Percentiles rank a stretch among this genome's conserved stretches.
Evolutionary conservation across 1,140 invertebrate species (phyloP).

Genomic region (Nixonia krombeini): DNA sequence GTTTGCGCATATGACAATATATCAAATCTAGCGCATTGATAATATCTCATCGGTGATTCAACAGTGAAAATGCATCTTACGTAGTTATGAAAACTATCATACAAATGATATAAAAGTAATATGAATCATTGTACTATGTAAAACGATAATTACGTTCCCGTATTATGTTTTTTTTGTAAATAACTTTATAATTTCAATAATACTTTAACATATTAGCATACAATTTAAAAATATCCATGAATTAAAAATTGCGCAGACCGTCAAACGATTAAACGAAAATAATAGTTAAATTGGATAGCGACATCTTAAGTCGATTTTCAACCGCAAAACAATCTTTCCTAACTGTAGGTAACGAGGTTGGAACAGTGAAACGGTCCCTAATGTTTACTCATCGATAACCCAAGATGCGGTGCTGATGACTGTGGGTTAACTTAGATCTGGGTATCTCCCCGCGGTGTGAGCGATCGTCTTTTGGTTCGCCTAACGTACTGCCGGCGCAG

Average conservation of each 20-base stretch:
- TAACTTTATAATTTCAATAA: too few species aligned
- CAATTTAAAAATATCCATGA: too few species aligned
- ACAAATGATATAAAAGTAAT: too few species aligned
- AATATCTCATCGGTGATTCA: slow-evolving; percentile 45
- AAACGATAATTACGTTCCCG: slow-evolving; percentile 7
- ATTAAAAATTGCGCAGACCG: too few species aligned
- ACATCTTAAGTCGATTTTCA: too few species aligned
- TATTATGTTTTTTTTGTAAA: too few species aligned
- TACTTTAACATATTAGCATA: too few species aligned
- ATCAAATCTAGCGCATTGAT: slow-evolving; percentile 29
- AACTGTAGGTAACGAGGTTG: too few species aligned
- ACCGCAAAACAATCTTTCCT: too few species aligned
- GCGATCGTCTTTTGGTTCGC: slow-evolving; percentile 67
- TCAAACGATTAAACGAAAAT: too few species aligned
- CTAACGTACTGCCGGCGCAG: slow-evolving; percentile 51
- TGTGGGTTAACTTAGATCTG: slow-evolving; percentile 39
- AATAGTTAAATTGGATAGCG: too few species aligned
- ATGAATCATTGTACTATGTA: neutral
- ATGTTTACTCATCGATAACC: slow-evolving; percentile 3
- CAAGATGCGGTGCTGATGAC: slow-evolving; percentile 18
- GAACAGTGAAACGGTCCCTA: neutral
- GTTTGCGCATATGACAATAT: slow-evolving; percentile 18
- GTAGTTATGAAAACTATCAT: neutral
- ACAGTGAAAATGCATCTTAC: slow-evolving; percentile 27
- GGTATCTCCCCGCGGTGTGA: slow-evolving; percentile 61